These are phyloP conservation scores for Diadophis punctatus DNA, from an alignment of 2,113 vertebrate species.

Conservation along the genomic window DNA sequence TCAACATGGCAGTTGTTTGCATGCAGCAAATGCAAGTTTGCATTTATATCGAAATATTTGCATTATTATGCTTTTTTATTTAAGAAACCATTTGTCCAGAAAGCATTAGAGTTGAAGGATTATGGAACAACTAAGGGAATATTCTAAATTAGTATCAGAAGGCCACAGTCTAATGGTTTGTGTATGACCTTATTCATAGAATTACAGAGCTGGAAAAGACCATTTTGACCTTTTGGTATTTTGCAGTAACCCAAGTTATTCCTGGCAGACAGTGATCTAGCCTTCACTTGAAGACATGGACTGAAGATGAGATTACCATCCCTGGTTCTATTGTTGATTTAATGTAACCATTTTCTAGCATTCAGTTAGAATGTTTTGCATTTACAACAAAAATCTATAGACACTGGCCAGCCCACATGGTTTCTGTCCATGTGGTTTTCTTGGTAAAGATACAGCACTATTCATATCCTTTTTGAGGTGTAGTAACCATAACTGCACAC, in stretches of 20 bases:
- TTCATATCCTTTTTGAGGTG: neutral
- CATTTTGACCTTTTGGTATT: no score
- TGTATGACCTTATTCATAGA: neutral
- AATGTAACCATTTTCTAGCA: neutral
- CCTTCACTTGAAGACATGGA: neutral
- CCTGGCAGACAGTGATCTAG: neutral
- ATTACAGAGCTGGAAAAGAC: neutral
- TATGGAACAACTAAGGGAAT: neutral
- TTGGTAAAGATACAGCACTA: neutral
- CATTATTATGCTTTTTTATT: neutral
- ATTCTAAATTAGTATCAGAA: neutral
- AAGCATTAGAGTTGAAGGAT: neutral
- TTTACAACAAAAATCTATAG: neutral
- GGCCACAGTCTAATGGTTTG: neutral
- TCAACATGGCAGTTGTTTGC: neutral
- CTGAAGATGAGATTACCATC: neutral
- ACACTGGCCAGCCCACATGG: neutral
- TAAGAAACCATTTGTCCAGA: neutral
- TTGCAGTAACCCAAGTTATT: neutral
- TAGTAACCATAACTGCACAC: neutral
- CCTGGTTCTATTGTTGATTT: neutral
- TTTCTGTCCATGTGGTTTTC: neutral
- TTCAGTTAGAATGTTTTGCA: neutral
- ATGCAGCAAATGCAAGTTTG: neutral
- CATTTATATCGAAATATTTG: neutral